Evolutionary conservation across 1,140 invertebrate species (phyloP), one percentile per base, ranked within the genome.

Genomic region (Heliconius nattereri): DNA sequence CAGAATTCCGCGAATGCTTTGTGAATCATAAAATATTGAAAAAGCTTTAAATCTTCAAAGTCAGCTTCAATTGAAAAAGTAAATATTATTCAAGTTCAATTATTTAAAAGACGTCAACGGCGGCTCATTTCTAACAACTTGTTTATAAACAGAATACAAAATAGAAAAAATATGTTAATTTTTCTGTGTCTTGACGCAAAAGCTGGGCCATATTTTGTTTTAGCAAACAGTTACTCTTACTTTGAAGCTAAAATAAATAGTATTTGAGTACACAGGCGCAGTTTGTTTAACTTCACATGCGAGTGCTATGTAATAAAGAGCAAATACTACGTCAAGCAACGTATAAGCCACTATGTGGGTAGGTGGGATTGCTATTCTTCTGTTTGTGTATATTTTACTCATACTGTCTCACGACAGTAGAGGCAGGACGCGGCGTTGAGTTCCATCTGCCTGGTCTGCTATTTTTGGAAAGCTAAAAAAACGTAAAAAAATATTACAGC

Each of bases 241-340:
- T 72, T 60, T 66, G 71, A 74, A 74, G 60, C 54, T 26, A 66
- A n/a, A 45, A 35, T 35, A 52, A 79, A 73, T 11, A 40, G 2
- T 45, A 11, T 45, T 40, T 32, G 40, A 71, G 66, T 76, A 71
- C 60, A 71, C 11, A 76, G 70, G 70, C 35, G 29, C 57, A 70
- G 73, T 35, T 49, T 79, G 78, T 79, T 79, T 79, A 40, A 60
- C 5, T 75, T 79, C 45, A 71, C 78, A 79, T 79, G 29, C 45
- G 57, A 71, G 40, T 79, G 78, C 52, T 75, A 79, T 52, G 60
- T 75, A 71, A 70, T 57, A 78, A 71, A 78, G 60, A 57, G 60
- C 23, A 66, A 66, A 66, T 66, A 66, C 60, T 26, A 66, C 60
- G 23, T 66, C n/a, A 57, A 57, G 23, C 23, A 57, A 57, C 11